Base-by-base conservation (phyloP, 2,113 vertebrate species). In the Stigmatopora argus region DNA sequence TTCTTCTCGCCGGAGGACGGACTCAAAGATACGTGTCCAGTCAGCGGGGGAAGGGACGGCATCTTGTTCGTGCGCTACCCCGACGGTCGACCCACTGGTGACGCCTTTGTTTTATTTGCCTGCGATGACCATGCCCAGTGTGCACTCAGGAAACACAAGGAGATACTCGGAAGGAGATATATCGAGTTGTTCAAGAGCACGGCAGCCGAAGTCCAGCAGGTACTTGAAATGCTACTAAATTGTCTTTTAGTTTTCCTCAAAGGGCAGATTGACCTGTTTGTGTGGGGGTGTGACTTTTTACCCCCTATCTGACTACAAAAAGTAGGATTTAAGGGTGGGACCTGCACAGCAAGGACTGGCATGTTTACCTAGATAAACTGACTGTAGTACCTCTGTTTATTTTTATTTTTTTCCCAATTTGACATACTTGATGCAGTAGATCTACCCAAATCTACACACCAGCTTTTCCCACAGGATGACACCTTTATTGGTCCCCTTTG, bases 131-230 rank as follows among this genome's bases (percentile, higher is more conserved):
- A 94, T 44, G 94, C 95, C 61, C 95, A 96, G 85, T 91, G 93
- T 51, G 96, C 96, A 10, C 91, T 98, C 82, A 94, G 92, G 75
- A 98, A 95, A 75, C 96, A 98, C 90, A 97, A 97, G 84, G 94
- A 96, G 83, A 95, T 95, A 77, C 90, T 98, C 73, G 96, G 96
- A 49, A 97, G 95, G 73, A 91, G 96, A 84, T 98, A 98, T 79
- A 98, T 98, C 1, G 96, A 98, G 87, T 90, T 98, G 77, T 98
- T 98, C 85, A 93, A 95, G 83, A 98, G 96, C 83, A 98, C 96
- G 0, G 96, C 95, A 9, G 96, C 96, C 1, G 96, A 98, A 74
- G 95, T 98, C 57, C 95, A 98, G 75, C 96, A 98, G 94, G 96
- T 98, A 38, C 45, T 21, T 59, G 31, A 1, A 31, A 56, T 59